phyloP scores from a whole-genome alignment of 2,113 vertebrate genomes.

The Syngnathus scovelli region DNA sequence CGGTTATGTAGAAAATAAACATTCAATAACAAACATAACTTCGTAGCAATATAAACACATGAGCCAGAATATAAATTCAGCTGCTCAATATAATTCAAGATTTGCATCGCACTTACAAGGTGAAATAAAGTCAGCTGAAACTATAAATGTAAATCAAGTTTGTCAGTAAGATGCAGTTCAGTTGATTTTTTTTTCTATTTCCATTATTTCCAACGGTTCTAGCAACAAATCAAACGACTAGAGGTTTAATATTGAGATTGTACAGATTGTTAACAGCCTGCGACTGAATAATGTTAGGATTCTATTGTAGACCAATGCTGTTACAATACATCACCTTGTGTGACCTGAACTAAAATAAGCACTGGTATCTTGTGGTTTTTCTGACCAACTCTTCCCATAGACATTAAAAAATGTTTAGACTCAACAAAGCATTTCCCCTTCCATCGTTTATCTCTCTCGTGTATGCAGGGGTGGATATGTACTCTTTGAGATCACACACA shows the following conservation, averaged over 20 bases:
- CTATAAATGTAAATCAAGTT: no score
- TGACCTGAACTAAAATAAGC: neutral
- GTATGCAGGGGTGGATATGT: conserved; percentile 14
- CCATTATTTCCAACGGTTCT: no score
- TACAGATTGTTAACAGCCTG: neutral
- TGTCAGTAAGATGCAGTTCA: no score
- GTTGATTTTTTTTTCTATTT: no score
- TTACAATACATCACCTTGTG: neutral
- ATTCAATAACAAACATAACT: no score
- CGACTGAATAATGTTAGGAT: neutral
- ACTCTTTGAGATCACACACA: conserved; percentile 21
- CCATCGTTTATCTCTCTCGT: conserved; percentile 17
- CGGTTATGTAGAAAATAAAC: no score
- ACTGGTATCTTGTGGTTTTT: neutral
- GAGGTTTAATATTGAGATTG: no score
- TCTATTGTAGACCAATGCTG: neutral
- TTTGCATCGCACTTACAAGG: no score
- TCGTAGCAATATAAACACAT: neutral
- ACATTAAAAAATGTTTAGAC: conserved; percentile 18
- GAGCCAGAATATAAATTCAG: neutral
- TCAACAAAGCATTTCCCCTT: conserved; percentile 16
- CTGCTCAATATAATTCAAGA: no score
- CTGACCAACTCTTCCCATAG: neutral
- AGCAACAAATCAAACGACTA: no score
- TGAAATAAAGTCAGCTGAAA: no score